Conservation (phyloP, 2,797 vertebrate genomes). For the Otolemur crassicaudatus region DNA sequence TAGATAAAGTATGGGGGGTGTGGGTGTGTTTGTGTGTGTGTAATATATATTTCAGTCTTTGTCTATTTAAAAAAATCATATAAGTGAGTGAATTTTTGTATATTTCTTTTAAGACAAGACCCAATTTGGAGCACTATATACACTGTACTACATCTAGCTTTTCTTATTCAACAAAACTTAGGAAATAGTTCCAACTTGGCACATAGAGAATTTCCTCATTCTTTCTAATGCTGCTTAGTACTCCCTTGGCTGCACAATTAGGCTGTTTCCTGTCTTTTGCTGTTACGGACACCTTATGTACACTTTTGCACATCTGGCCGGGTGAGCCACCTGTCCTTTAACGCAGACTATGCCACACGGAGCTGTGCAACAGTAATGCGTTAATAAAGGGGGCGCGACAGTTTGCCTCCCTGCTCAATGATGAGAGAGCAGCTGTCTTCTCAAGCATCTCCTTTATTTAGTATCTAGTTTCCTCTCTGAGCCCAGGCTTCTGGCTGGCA, state of each 20-base stretch:
- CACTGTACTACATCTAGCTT: background rate
- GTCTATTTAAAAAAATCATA: background rate
- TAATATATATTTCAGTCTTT: background rate
- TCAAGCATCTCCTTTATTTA: background rate
- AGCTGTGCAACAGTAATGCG: background rate
- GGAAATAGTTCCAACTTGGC: background rate
- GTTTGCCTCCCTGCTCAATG: background rate
- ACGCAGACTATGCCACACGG: background rate
- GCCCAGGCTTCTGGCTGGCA: background rate
- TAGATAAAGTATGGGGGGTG: background rate
- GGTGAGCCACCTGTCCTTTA: background rate
- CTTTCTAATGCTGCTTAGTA: background rate
- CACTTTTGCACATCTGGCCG: background rate
- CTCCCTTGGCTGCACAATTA: background rate
- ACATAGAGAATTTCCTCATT: background rate
- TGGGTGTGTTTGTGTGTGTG: background rate
- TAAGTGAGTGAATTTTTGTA: background rate
- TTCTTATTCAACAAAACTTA: conserved; percentile 24
- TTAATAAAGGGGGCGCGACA: background rate
- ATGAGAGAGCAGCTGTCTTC: background rate
- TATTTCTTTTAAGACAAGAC: background rate
- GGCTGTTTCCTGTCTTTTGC: background rate
- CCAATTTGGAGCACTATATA: background rate
- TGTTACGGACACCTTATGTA: background rate
- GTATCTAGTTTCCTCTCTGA: background rate